Conservation (phyloP, 1,140 invertebrate genomes). For the Plodia interpunctella region DNA sequence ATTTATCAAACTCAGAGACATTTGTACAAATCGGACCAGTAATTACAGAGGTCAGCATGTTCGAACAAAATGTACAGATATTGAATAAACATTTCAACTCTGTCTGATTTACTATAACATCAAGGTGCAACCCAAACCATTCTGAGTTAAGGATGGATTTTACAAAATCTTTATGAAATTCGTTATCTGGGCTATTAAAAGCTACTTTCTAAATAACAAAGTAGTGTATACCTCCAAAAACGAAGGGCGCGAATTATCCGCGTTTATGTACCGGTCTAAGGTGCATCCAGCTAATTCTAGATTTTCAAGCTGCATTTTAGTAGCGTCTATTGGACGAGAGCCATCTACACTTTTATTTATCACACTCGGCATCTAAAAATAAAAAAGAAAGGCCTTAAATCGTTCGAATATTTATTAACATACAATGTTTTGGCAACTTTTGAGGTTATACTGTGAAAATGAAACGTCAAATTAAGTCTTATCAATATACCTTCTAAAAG, state of each 20-base stretch:
- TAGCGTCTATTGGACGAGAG: constrained; percentile 47
- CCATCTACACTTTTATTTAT: constrained; percentile 43
- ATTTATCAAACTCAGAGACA: too few relatives aligned
- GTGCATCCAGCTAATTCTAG: constrained; percentile 84
- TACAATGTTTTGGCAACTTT: constrained; percentile 18
- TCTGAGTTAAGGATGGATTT: too few relatives aligned
- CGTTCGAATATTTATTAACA: constrained; percentile 12
- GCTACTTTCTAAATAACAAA: not conserved
- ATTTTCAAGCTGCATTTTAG: constrained; percentile 80
- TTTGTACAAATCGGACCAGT: too few relatives aligned
- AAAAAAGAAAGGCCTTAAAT: constrained; percentile 14
- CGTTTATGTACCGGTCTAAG: constrained; percentile 83
- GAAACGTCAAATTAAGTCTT: constrained; percentile 1
- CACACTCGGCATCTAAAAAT: constrained; percentile 61
- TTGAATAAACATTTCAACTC: too few relatives aligned
- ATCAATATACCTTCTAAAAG: constrained; percentile 12
- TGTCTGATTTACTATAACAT: too few relatives aligned
- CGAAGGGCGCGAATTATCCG: constrained; percentile 84
- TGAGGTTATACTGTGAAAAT: constrained; percentile 29
- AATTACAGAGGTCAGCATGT: too few relatives aligned
- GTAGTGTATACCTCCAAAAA: constrained; percentile 77
- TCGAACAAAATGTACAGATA: too few relatives aligned
- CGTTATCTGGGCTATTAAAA: too few relatives aligned
- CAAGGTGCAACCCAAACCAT: too few relatives aligned
- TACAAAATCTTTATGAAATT: too few relatives aligned